Conservation (phyloP, 2,797 vertebrate species). For the Mus caroli region DNA sequence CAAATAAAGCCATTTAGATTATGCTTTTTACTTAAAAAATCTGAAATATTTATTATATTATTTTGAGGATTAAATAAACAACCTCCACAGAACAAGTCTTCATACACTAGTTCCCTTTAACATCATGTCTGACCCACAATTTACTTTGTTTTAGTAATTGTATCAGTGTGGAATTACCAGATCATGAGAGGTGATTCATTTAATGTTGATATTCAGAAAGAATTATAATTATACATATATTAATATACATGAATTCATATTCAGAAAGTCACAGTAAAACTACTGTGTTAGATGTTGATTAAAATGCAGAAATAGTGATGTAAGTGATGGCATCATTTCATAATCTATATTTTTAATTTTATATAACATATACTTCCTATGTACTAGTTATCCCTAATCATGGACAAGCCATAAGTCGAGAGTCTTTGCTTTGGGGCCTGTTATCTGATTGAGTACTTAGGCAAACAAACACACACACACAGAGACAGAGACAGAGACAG, state of each 20-base stretch:
- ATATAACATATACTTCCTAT: background rate
- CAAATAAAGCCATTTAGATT: constrained; percentile 43
- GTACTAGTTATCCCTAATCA: background rate
- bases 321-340: background rate
- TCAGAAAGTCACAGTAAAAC: constrained; percentile 36
- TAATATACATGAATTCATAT: background rate
- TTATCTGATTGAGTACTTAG: background rate
- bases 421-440: background rate
- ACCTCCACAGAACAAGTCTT: background rate
- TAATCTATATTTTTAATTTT: background rate
- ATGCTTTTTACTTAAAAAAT: constrained; percentile 13
- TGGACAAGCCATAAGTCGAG: background rate
- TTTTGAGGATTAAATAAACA: constrained; percentile 48
- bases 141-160: background rate
- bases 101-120: constrained; percentile 34
- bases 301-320: constrained; percentile 8
- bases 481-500: background rate
- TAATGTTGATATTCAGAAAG: constrained; percentile 21
- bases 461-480: background rate
- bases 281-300: background rate
- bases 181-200: background rate
- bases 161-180: background rate
- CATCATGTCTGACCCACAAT: background rate
- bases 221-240: background rate
- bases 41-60: background rate